phyloP scores from a whole-genome alignment of 1,140 invertebrate genomes.

The Orchesella cincta region DNA sequence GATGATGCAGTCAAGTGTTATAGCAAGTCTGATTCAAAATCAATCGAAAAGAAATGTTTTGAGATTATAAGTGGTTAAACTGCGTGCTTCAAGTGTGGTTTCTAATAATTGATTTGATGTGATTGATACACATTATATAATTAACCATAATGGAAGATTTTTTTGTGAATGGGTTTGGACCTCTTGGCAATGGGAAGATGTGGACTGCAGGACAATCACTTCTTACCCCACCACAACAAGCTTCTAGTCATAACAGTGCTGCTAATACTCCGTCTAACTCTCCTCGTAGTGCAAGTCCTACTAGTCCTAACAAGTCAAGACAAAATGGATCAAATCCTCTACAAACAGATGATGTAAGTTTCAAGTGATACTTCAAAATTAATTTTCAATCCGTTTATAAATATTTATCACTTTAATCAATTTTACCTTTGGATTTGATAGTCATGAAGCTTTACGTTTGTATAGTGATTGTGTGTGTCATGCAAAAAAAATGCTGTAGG shows the following conservation, averaged over 20 bases:
- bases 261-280: background rate
- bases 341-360: background rate
- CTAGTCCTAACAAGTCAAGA: background rate
- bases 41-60: background rate
- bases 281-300: background rate
- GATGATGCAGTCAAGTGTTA: background rate
- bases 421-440: too few species aligned
- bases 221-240: background rate
- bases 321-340: background rate
- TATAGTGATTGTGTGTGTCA: too few species aligned
- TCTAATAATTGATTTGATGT: too few species aligned
- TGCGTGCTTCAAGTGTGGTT: too few species aligned
- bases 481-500: too few species aligned
- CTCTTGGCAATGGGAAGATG: slow-evolving; percentile 10
- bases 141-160: slow-evolving; percentile 9
- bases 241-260: background rate
- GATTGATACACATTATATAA: too few species aligned
- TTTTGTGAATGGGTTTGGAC: slow-evolving; percentile 18
- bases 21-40: background rate
- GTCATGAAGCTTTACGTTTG: too few species aligned
- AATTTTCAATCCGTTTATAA: too few species aligned
- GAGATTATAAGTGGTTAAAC: background rate
- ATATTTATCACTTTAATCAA: too few species aligned
- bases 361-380: too few species aligned
- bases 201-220: background rate